Conservation (phyloP, 2,797 vertebrate genomes). For the Acanthurus lineatus region DNA sequence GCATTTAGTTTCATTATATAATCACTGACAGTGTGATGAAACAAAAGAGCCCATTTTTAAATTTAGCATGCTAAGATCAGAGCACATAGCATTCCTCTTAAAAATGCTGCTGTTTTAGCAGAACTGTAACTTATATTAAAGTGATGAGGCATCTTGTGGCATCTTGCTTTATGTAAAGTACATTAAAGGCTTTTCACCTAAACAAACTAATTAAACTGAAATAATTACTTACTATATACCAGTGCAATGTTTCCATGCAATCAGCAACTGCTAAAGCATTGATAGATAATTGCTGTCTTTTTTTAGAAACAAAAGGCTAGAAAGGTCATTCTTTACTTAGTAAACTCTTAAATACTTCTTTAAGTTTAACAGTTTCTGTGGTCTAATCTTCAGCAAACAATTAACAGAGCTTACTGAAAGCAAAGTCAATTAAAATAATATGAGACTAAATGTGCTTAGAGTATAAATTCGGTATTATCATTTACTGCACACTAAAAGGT, state of each 20-base stretch:
- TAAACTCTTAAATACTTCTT: too few species aligned
- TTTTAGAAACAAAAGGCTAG: neutral
- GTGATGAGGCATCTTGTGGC: neutral
- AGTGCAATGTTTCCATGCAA: neutral
- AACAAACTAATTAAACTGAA: neutral
- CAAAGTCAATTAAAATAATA: too few species aligned
- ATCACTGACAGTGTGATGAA: neutral
- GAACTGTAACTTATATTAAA: neutral
- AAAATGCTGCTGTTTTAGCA: neutral
- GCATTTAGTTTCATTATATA: neutral
- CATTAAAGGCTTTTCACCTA: neutral
- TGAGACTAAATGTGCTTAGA: too few species aligned
- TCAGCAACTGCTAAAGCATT: neutral
- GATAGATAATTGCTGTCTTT: too few species aligned
- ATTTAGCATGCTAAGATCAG: neutral
- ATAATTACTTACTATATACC: neutral
- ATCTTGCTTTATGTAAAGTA: conserved; percentile 1
- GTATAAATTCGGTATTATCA: too few species aligned
- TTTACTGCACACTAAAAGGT: too few species aligned
- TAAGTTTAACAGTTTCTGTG: too few species aligned
- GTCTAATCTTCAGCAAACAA: too few species aligned
- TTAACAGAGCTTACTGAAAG: too few species aligned
- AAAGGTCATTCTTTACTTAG: neutral
- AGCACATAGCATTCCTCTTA: neutral
- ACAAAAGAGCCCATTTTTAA: neutral